Evolutionary conservation across 1,140 invertebrate species (phyloP).

Genomic region (Psilanteris sp.): DNA sequence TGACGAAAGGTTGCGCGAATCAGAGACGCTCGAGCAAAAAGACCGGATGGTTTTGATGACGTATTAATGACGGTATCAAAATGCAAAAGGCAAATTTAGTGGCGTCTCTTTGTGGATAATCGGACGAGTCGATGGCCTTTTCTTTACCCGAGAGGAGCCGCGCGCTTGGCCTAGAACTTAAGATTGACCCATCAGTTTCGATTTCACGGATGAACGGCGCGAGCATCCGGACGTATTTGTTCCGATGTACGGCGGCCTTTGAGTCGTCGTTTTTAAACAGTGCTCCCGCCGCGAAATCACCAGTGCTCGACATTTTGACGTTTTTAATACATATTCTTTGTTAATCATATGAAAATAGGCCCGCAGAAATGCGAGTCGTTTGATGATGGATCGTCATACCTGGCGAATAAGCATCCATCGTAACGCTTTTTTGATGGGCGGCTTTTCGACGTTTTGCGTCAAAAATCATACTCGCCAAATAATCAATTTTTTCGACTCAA

Average conservation of each 20-base stretch:
- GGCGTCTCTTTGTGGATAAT: constrained; percentile 45
- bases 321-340: constrained; percentile 42
- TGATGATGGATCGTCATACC: constrained; percentile 34
- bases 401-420: too few relatives aligned
- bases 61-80: constrained; percentile 61
- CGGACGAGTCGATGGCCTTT: constrained; percentile 35
- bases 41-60: constrained; percentile 41
- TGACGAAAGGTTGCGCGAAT: constrained; percentile 57
- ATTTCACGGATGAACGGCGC: constrained; percentile 60
- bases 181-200: constrained; percentile 63
- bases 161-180: constrained; percentile 40
- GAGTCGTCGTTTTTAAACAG: constrained; percentile 31
- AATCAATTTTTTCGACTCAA: too few relatives aligned
- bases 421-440: not conserved
- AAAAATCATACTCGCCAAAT: too few relatives aligned
- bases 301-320: constrained; percentile 51
- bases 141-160: constrained; percentile 8
- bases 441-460: too few relatives aligned
- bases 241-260: constrained; percentile 37
- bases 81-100: constrained; percentile 50
- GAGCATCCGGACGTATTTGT: constrained; percentile 57
- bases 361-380: constrained; percentile 7
- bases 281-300: constrained; percentile 32
- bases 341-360: constrained; percentile 40
- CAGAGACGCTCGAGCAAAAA: constrained; percentile 23